These are phyloP conservation scores for Oceanites oceanicus DNA, from an alignment of 2,113 vertebrate genomes.

Conservation along the genomic window DNA sequence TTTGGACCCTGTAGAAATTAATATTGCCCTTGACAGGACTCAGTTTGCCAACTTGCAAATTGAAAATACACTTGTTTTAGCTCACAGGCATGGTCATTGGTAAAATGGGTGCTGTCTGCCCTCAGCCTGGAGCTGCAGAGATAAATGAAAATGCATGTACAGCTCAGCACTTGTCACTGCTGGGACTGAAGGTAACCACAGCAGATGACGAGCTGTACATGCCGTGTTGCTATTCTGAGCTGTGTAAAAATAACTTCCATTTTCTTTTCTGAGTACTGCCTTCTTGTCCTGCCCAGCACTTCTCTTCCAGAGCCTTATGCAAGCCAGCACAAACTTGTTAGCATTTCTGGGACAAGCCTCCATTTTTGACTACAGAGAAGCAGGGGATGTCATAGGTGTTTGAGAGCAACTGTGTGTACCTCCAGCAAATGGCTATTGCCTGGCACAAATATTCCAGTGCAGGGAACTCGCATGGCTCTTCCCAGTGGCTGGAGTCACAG, in stretches of 20 bases:
- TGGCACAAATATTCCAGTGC: background rate
- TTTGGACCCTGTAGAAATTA: background rate
- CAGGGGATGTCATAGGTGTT: background rate
- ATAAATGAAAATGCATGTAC: background rate
- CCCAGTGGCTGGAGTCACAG: background rate
- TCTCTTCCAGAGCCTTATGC: background rate
- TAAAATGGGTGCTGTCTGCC: background rate
- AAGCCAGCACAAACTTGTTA: background rate
- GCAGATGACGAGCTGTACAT: background rate
- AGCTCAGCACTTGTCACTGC: background rate
- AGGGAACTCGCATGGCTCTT: background rate
- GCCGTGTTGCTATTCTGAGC: background rate
- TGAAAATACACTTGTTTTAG: background rate
- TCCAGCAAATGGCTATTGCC: background rate
- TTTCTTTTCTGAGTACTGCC: background rate
- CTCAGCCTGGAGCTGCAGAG: background rate
- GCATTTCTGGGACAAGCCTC: slow-evolving; percentile 2
- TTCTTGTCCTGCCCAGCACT: background rate
- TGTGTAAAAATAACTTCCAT: slow-evolving; percentile 54
- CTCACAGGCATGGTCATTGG: background rate
- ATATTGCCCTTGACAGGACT: background rate
- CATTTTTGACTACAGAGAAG: background rate
- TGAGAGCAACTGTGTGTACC: slow-evolving; percentile 1
- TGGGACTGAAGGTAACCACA: background rate
- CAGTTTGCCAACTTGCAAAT: background rate